phyloP scores from a whole-genome alignment of 2,888 invertebrate species.

The Agonopterix arenella region DNA sequence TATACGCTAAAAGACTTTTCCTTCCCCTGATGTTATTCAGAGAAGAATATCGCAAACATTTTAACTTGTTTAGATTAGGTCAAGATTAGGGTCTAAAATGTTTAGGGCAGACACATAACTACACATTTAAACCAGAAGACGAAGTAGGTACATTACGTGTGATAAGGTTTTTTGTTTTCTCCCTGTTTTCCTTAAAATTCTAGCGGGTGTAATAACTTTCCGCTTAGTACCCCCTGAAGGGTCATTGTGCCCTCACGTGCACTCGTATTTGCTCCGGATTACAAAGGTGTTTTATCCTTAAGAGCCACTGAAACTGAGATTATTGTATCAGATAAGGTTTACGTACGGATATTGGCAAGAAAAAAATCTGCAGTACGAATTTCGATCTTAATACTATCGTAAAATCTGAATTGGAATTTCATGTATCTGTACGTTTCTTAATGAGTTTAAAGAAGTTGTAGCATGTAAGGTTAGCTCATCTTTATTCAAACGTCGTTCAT shows the following conservation, averaged over 20 bases:
- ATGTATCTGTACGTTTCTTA: conserved; percentile 20
- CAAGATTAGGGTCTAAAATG: too few species aligned
- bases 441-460: conserved; percentile 38
- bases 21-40: too few species aligned
- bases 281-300: conserved; percentile 38
- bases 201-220: conserved; percentile 48
- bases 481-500: conserved; percentile 65
- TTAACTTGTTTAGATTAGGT: too few species aligned
- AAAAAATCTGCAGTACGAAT: background rate
- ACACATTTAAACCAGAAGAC: too few species aligned
- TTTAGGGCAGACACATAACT: too few species aligned
- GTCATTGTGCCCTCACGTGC: conserved; percentile 46
- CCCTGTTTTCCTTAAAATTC: conserved; percentile 43
- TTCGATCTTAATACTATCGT: background rate
- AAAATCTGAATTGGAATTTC: background rate
- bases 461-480: conserved; percentile 47
- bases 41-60: too few species aligned
- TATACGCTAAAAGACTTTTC: too few species aligned
- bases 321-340: conserved; percentile 38
- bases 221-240: conserved; percentile 53
- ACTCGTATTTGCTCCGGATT: conserved; percentile 30
- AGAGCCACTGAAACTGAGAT: conserved; percentile 31
- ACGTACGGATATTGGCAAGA: conserved; percentile 19
- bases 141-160: too few species aligned
- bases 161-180: conserved; percentile 11